Evolutionary conservation across 2,797 vertebrate species (phyloP), one percentile per base, ranked within the genome.

Genomic region (Girardinus metallicus): DNA sequence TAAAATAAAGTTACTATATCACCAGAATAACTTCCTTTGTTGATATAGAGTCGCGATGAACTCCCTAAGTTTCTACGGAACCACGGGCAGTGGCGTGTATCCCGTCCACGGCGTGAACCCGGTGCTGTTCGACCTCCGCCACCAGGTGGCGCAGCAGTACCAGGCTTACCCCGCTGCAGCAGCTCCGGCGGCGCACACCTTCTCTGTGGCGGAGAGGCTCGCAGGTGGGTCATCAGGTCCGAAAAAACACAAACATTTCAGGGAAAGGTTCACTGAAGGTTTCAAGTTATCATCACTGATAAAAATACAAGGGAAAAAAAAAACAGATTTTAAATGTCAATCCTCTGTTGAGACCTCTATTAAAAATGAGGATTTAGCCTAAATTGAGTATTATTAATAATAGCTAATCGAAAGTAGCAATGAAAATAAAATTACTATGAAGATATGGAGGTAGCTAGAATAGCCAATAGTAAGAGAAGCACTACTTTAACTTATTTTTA

Each of bases 121-220:
- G 9, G 70, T 95, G 80, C 84, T 95, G 75, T 91, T 93, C 41
- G 94, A 95, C 75, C 80, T 95, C 10, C 95, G 93, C 92, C 96
- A 94, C 74, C 95, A 94, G 93, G 83, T 94, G 95, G 91, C 93
- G 47, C 89, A 92, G 44, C 94, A 93, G 81, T 94, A 94, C 89
- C 94, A 88, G 77, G 68, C 89, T 34, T 93, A 87, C 60, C 83
- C 91, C 0, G 73, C 92, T 0, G 85, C 85, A 34, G 84, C 85
- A 29, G 74, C 83, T 13, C 87, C 94, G 4, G n/a, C 88, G 0
- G 88, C 83, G 57, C 93, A 94, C 73, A 87, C 93, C 1, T 86
- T 95, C 4, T 94, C 95, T 18, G 90, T 96, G 75, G 95, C 95
- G 0, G 96, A 97, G 90, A 95, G 94, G 41, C 93, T 97, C 76